Conservation (phyloP, 2,888 invertebrate genomes). For the Tolmerus cingulatus region DNA sequence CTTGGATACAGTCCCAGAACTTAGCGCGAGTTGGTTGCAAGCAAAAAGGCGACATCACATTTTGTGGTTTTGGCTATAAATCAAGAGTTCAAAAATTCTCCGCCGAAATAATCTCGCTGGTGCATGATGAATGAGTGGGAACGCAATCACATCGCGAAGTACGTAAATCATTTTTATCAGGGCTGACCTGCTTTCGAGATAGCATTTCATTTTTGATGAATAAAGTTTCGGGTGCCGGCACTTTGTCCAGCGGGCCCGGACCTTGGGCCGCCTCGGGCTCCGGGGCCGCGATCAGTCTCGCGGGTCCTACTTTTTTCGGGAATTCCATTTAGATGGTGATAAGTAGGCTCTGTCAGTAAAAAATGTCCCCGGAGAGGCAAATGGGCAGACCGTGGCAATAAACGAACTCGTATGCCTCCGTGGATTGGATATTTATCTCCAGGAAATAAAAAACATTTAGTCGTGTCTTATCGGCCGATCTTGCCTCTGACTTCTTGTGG, state of each 20-base stretch:
- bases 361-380: slow-evolving; percentile 24
- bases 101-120: neutral
- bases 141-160: neutral
- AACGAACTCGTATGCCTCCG: slow-evolving; percentile 39
- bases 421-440: slow-evolving; percentile 36
- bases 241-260: neutral
- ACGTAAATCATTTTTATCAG: slow-evolving; percentile 30
- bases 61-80: neutral
- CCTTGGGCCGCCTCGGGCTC: neutral
- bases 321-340: slow-evolving; percentile 34
- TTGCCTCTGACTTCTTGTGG: slow-evolving; percentile 37
- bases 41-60: neutral
- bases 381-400: slow-evolving; percentile 16
- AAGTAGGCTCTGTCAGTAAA: slow-evolving; percentile 15
- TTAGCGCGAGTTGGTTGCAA: neutral
- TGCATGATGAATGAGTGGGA: slow-evolving; percentile 20
- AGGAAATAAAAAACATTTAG: slow-evolving; percentile 35
- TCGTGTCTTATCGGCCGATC: slow-evolving; percentile 36
- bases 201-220: neutral
- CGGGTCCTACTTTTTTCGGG: neutral
- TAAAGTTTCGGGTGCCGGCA: slow-evolving; percentile 1
- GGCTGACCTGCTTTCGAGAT: slow-evolving; percentile 26
- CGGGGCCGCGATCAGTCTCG: slow-evolving; percentile 2
- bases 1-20: neutral
- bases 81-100: neutral